Conservation (phyloP, 2,888 invertebrate genomes). For the Calameuta pallipes region DNA sequence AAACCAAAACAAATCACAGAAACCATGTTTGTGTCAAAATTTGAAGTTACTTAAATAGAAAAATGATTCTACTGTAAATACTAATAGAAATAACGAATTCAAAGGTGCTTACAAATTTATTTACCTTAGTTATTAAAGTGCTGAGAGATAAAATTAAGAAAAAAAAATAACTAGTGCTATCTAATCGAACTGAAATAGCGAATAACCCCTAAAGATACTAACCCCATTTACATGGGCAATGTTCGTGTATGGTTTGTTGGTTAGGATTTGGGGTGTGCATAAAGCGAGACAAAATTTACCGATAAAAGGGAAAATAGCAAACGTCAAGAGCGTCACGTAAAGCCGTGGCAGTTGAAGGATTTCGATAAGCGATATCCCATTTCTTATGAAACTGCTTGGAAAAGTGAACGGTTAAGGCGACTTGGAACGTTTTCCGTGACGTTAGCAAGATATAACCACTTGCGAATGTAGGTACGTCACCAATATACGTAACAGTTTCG, state of each 20-base stretch:
- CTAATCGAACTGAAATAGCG: not conserved
- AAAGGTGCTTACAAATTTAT: no score
- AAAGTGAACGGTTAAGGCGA: conserved; percentile 3
- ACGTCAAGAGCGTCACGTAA: not conserved
- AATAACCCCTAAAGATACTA: not conserved
- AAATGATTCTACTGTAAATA: no score
- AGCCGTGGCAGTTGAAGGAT: not conserved
- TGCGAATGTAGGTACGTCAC: conserved; percentile 3
- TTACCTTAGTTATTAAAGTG: no score
- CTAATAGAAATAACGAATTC: no score
- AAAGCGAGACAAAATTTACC: not conserved
- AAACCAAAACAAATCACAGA: no score
- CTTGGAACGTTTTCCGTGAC: not conserved
- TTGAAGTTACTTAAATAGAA: no score
- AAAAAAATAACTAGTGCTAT: not conserved
- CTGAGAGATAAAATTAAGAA: not conserved
- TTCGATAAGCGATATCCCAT: not conserved
- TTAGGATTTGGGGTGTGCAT: not conserved
- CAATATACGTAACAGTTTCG: not conserved
- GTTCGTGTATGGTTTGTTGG: not conserved
- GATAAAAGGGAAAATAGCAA: not conserved
- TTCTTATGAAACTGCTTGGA: conserved; percentile 3
- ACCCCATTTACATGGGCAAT: not conserved
- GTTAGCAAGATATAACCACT: not conserved
- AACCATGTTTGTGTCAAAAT: no score